Percentiles rank a stretch among this genome's conserved stretches.
phyloP scores from a whole-genome alignment of 1,140 invertebrate genomes.

The Zeugodacus cucurbitae region DNA sequence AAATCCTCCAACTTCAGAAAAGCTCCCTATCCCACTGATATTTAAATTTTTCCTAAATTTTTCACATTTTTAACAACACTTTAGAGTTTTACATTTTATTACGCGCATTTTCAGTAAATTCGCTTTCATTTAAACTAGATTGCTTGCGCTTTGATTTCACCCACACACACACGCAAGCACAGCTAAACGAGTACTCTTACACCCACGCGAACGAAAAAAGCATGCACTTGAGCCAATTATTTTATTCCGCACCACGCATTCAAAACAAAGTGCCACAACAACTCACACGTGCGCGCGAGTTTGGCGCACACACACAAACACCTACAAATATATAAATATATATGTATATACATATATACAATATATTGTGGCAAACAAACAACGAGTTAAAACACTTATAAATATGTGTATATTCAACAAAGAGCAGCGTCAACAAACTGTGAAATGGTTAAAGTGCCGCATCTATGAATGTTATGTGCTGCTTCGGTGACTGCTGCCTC shows the following conservation, averaged over 20 bases:
- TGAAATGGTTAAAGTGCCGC: constrained; percentile 2
- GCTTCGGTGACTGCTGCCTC: background rate
- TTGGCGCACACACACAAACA: background rate
- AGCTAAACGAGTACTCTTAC: background rate
- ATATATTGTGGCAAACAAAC: background rate
- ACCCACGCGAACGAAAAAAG: too few species aligned
- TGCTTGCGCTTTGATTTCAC: background rate
- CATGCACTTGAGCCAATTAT: constrained; percentile 11
- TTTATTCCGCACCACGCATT: constrained; percentile 29
- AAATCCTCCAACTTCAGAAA: too few species aligned
- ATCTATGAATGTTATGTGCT: background rate
- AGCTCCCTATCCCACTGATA: too few species aligned
- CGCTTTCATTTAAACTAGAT: background rate
- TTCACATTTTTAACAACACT: background rate
- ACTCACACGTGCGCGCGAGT: background rate
- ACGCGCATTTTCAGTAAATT: background rate
- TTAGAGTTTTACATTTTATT: background rate
- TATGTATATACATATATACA: background rate
- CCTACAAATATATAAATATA: background rate
- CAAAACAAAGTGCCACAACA: constrained; percentile 16
- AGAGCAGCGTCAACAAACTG: constrained; percentile 24
- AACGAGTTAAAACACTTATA: background rate
- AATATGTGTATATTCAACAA: background rate
- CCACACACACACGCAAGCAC: background rate
- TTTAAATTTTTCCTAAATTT: background rate